Percentiles rank a stretch among this genome's conserved stretches.
These are phyloP conservation scores for Lepus oiostolus DNA, from an alignment of 2,797 vertebrate genomes.

Conservation along the genomic window DNA sequence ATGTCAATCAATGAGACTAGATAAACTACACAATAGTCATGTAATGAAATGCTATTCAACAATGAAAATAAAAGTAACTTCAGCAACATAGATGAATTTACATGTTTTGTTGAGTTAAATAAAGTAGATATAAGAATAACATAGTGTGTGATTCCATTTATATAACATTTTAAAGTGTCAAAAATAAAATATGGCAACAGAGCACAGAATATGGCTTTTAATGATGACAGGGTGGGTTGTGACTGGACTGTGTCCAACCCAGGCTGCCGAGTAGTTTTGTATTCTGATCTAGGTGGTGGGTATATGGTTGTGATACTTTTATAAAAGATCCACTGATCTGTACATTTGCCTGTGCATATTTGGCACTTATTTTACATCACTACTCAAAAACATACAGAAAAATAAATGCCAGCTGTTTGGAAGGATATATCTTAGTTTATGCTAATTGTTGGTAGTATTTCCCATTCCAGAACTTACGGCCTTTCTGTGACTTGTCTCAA, in stretches of 20 bases:
- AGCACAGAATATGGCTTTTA: background rate
- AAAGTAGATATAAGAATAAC: background rate
- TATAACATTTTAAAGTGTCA: slow-evolving; percentile 6
- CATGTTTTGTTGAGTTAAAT: background rate
- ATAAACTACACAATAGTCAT: background rate
- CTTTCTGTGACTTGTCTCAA: background rate
- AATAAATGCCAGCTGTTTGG: slow-evolving; percentile 13
- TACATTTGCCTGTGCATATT: background rate
- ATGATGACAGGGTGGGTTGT: background rate
- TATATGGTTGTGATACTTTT: background rate
- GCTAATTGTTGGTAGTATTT: background rate
- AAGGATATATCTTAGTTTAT: background rate
- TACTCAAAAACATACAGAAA: background rate
- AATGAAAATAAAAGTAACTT: background rate
- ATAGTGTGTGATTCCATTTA: background rate
- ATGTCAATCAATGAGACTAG: background rate
- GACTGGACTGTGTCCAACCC: background rate
- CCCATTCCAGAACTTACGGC: background rate
- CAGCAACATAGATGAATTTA: background rate
- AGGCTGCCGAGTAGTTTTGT: background rate
- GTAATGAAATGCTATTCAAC: slow-evolving; percentile 2
- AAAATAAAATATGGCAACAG: background rate
- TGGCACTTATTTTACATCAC: background rate
- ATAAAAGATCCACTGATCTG: background rate
- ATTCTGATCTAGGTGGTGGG: background rate